These are phyloP conservation scores for Dunckerocampus dactyliophorus DNA, from an alignment of 2,113 vertebrate genomes.

Conservation along the genomic window DNA sequence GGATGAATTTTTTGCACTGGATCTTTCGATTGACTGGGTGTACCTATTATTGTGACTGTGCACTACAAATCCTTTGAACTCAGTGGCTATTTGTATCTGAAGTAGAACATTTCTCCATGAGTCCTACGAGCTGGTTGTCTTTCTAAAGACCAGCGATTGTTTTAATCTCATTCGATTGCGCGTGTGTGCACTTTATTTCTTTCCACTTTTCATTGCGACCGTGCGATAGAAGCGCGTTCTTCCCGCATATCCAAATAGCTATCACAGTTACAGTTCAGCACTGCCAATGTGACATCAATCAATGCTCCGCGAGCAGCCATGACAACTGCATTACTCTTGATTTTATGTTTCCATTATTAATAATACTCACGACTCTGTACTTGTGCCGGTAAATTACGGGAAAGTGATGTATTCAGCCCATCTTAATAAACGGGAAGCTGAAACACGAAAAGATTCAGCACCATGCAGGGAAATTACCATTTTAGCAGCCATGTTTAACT, in stretches of 20 bases:
- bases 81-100: no score
- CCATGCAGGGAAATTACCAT: not conserved
- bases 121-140: no score
- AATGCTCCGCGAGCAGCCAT: slow-evolving; percentile 1
- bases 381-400: slow-evolving; percentile 5
- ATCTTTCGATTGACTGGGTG: no score
- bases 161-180: no score
- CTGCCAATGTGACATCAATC: not conserved
- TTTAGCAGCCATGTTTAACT: not conserved
- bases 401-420: not conserved
- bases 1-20: no score
- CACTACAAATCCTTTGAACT: not conserved
- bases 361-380: slow-evolving; percentile 14
- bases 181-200: no score
- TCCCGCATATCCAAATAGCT: no score
- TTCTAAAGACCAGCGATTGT: no score
- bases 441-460: not conserved
- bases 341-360: slow-evolving; percentile 27
- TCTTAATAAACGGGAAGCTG: slow-evolving; percentile 9
- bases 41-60: not conserved
- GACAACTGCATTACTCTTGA: slow-evolving; percentile 14
- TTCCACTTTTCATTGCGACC: no score
- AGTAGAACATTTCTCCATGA: no score
- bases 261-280: not conserved
- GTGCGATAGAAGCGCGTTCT: no score